phyloP scores from a whole-genome alignment of 2,797 vertebrate genomes.

The Bufotes viridis region DNA sequence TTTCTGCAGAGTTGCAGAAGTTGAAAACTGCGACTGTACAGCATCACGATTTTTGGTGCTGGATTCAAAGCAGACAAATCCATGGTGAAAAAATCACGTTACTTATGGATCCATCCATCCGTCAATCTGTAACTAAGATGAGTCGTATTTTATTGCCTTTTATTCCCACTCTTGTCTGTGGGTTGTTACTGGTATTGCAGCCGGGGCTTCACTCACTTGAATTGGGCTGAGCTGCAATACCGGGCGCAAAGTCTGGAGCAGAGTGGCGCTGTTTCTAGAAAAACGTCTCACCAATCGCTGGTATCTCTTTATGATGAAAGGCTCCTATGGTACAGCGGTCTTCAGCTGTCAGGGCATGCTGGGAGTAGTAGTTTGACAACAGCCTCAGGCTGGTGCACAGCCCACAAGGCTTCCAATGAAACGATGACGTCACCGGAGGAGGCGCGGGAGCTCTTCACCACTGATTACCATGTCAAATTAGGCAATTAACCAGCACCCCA shows the following conservation, averaged over 20 bases:
- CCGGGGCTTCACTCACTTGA: background rate
- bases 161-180: background rate
- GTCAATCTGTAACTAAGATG: background rate
- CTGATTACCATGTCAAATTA: slow-evolving; percentile 24
- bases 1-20: background rate
- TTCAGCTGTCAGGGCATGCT: background rate
- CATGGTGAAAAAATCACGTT: too few relatives aligned
- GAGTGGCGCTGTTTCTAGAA: background rate
- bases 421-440: background rate
- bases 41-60: too few relatives aligned
- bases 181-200: background rate
- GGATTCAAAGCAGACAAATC: too few relatives aligned
- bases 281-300: background rate
- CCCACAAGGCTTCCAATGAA: background rate
- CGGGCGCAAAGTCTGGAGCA: background rate
- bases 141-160: background rate
- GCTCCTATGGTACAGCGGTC: background rate
- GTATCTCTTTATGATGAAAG: too few relatives aligned
- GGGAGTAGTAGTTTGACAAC: background rate
- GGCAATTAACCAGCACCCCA: slow-evolving; percentile 20
- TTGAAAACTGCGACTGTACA: too few relatives aligned
- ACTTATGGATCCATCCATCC: too few relatives aligned
- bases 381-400: background rate
- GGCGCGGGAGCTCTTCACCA: background rate
- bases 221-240: background rate